A percentile compares a stretch with the other conserved stretches of the same genome.
Conservation (phyloP, 1,140 invertebrate species). For the Araneus ventricosus region DNA sequence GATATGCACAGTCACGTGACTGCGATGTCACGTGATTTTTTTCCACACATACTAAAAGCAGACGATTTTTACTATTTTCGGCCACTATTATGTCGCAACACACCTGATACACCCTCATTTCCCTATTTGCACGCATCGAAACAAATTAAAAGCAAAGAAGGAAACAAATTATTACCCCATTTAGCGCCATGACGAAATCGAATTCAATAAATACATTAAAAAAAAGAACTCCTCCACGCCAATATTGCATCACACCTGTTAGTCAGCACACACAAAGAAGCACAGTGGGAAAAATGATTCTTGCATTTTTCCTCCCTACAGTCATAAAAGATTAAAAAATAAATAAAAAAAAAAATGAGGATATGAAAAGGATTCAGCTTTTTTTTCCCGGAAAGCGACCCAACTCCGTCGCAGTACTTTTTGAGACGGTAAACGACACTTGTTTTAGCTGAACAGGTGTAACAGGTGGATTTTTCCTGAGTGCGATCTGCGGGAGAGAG, state of each 20-base stretch:
- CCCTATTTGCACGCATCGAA: background rate
- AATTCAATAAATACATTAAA: background rate
- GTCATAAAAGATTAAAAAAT: no score
- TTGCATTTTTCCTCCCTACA: background rate
- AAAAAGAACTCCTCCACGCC: background rate
- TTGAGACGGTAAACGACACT: constrained; percentile 1
- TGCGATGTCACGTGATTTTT: background rate
- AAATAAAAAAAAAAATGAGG: background rate
- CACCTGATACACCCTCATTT: background rate
- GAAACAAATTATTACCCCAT: background rate
- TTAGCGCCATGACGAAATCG: background rate
- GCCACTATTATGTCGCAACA: background rate
- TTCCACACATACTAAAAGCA: background rate
- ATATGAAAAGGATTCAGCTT: constrained; percentile 3
- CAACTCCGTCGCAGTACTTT: background rate
- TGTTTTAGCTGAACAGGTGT: constrained; percentile 17
- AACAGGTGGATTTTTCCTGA: background rate
- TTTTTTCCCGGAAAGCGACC: background rate
- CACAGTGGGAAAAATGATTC: background rate
- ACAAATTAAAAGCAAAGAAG: background rate
- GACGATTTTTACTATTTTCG: background rate
- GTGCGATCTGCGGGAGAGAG: background rate
- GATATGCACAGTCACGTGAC: no score
- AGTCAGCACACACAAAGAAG: background rate
- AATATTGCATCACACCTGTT: background rate